Conservation (phyloP, 64 coral and sea anemone genomes). For the Porites lutea region DNA sequence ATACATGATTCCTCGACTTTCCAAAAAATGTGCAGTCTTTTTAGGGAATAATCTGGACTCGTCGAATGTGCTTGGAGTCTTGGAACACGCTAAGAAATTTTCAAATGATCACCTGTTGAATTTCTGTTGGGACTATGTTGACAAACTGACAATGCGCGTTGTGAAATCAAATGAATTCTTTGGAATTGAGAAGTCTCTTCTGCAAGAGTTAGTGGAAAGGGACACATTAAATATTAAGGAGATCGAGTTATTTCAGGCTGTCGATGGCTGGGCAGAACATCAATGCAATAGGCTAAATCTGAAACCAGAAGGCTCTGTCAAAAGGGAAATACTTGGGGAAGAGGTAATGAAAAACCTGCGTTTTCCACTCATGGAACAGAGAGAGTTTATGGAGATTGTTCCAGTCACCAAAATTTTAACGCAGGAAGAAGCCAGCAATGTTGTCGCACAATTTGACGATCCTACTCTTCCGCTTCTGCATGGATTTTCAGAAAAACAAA, state of each 20-base stretch:
- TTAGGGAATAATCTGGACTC: conserved; percentile 54
- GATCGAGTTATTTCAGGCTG: conserved; percentile 36
- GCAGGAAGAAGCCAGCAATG: conserved; percentile 27
- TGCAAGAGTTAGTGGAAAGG: conserved; percentile 48
- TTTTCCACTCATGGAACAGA: conserved; percentile 41
- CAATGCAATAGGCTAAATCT: not conserved
- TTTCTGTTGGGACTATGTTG: conserved; percentile 54
- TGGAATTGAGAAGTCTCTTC: conserved; percentile 9
- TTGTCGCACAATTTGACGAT: not conserved
- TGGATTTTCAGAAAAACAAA: not conserved
- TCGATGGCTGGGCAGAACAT: conserved; percentile 31
- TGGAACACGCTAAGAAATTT: conserved; percentile 45
- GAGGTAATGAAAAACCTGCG: conserved; percentile 25
- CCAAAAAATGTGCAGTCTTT: conserved; percentile 39
- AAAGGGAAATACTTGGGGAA: conserved; percentile 41
- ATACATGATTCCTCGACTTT: conserved; percentile 76
- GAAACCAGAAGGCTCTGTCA: not conserved
- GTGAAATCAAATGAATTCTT: conserved; percentile 50
- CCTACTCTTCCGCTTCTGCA: not conserved
- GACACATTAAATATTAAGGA: conserved; percentile 24
- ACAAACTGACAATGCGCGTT: not conserved
- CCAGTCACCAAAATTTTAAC: conserved; percentile 34
- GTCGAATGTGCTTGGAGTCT: conserved; percentile 51
- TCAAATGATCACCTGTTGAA: conserved; percentile 41
- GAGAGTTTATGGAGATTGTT: conserved; percentile 48